These are phyloP conservation scores for Loxodonta africana DNA, from an alignment of 2,113 vertebrate species.

Conservation along the genomic window DNA sequence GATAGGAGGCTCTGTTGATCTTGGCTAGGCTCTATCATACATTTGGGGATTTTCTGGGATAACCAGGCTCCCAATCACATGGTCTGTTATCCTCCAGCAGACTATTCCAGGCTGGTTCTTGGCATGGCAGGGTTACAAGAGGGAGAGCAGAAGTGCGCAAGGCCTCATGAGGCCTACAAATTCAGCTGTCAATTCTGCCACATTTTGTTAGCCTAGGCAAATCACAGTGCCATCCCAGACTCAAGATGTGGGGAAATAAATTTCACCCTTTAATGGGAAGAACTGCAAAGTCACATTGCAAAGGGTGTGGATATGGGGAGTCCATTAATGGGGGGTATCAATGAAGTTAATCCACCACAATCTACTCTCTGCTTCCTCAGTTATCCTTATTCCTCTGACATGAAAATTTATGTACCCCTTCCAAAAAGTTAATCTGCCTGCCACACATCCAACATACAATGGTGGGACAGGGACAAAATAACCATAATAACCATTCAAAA, in stretches of 20 bases:
- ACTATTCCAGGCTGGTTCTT: not conserved
- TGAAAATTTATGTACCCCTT: not conserved
- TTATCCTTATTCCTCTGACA: not conserved
- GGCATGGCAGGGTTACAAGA: not conserved
- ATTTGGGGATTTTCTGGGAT: not conserved
- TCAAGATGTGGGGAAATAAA: not conserved
- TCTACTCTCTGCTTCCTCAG: not conserved
- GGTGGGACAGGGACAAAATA: not conserved
- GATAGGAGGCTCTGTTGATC: not conserved
- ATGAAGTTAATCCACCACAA: not conserved
- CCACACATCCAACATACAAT: not conserved
- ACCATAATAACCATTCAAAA: not conserved
- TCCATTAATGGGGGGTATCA: not conserved
- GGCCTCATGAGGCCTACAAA: not conserved
- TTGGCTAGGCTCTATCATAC: not conserved
- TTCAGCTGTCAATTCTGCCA: not conserved
- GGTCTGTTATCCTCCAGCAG: not conserved
- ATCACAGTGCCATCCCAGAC: not conserved
- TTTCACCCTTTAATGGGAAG: not conserved
- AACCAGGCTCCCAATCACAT: not conserved
- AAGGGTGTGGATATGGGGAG: not conserved
- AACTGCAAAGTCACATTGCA: not conserved
- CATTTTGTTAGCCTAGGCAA: not conserved
- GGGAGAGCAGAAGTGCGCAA: not conserved
- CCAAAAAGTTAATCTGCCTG: not conserved